Base-by-base conservation (phyloP, 1,140 invertebrate genomes). In the Drosophila varians region DNA sequence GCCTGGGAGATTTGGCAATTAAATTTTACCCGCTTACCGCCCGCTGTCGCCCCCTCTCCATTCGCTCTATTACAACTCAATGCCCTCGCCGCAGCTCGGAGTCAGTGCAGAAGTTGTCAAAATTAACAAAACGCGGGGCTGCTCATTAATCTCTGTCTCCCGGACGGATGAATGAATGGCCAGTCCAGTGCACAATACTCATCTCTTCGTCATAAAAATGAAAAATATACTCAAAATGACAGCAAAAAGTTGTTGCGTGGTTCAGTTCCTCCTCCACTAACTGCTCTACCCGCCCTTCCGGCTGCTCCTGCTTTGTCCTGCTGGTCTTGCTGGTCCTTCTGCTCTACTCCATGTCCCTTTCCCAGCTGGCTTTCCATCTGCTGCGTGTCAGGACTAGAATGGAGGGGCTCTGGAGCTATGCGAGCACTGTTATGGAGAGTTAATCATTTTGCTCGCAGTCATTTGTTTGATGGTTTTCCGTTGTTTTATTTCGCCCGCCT, bases 171-270 rank as follows among this genome's bases (percentile, higher is more conserved):
- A 84, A 74, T 84, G 66, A 71, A 62, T 62, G 69, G 60, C 52
- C 70, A 74, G 71, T 65, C 71, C 70, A 74, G 45, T 74, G 70
- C 57, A 79, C 65, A 74, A 74, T 60, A 23, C 52, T 74, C 71
- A 73, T 74, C 57, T 64, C 25, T 26, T 52, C 43, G 65, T 74
- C 65, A 79, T 74, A 51, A 43, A 74, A 86, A 87, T 84, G 80
- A 86, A 86, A 86, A 87, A 80, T 86, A 64, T 74, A 77, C 80
- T 87, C 68, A 34, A 86, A 87, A 80, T 86, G 76, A 77, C 82
- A 73, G 80, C 82, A 87, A 70, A 86, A 86, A 86, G 76, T 87
- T 80, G 76, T 87, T 87, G 76, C 79, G 66, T 77, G 57, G 69
- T 42, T 52, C 56, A 26, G 23, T 26, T 38, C 34, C 25, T 40